Evolutionary conservation across 2,113 vertebrate species (phyloP), one percentile per base, ranked within the genome.

Genomic region (Oncorhynchus gorbuscha): DNA sequence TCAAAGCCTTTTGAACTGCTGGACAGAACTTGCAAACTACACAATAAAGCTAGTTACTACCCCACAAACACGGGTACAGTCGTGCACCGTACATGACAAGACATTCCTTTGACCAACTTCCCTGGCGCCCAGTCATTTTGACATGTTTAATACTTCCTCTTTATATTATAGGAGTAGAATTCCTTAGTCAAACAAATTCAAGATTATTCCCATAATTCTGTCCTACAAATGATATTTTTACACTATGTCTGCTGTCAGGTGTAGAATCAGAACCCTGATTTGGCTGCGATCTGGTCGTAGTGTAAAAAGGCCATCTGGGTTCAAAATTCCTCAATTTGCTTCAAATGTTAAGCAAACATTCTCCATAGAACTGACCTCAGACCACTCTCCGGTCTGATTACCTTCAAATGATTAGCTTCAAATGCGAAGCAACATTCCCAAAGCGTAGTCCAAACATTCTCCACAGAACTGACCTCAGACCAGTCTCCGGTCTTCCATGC

Each of bases 401-500:
- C 7, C 39, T 9, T 39, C 39, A 39, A 39, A 9, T 39, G 39
- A 35, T 45, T 45, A 45, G 8, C 39, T 45, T 45, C 39, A 45
- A 45, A 11, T 45, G 39, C 8, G 3, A 45, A 45, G 39, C 8
- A 11, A 45, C 39, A 11, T 45, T 45, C 9, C 24, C 20, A 64
- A n/a, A 64, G 22, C 8, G n/a, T 45, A 45, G 39, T 45, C 39
- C 9, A 45, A 11, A 11, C 39, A 45, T 45, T 45, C 39, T 64
- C 8, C 61, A 26, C 12, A 5, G 22, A 70, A 81, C 95, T 91
- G 83, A 99, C 98, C 95, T 99, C 97, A 0, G 98, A 98, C 98
- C 98, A 99, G 69, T 98, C 96, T 0, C 94, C 97, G 0, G 92
- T 95, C 90, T 95, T 96, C 98, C 98, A 99, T 71, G 95, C 94